Evolutionary conservation across 2,888 invertebrate genomes (phyloP).

Genomic region (Troilus luridus): DNA sequence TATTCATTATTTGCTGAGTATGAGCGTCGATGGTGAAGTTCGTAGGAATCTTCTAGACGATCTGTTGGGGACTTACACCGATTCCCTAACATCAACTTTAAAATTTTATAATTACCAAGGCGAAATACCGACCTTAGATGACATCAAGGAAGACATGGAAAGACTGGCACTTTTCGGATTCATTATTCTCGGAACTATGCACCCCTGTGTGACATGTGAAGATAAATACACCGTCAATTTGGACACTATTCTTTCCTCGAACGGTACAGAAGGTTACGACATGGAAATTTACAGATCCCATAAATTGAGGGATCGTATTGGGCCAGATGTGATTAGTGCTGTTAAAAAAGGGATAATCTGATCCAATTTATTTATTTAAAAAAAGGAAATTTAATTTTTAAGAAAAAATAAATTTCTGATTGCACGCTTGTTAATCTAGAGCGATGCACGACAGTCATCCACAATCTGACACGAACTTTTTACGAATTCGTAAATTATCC

Average conservation of each 20-base stretch:
- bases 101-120: conserved; percentile 12
- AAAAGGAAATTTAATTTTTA: too few species aligned
- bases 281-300: conserved; percentile 27
- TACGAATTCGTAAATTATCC: background rate
- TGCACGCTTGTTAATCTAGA: background rate
- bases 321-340: background rate
- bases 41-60: background rate
- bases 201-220: conserved; percentile 23
- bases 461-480: background rate
- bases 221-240: conserved; percentile 1
- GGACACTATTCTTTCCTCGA: background rate
- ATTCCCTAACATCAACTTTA: background rate
- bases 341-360: conserved; percentile 27
- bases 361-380: background rate
- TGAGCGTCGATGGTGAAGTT: conserved; percentile 8
- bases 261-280: conserved; percentile 17
- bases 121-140: conserved; percentile 30
- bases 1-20: conserved; percentile 24
- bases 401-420: too few species aligned
- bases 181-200: background rate
- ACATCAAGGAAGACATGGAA: conserved; percentile 52
- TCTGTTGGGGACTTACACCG: background rate
- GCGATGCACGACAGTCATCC: background rate
- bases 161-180: conserved; percentile 50
- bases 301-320: conserved; percentile 20